phyloP scores from a whole-genome alignment of 2,888 invertebrate species.

The Calameuta filiformis region DNA sequence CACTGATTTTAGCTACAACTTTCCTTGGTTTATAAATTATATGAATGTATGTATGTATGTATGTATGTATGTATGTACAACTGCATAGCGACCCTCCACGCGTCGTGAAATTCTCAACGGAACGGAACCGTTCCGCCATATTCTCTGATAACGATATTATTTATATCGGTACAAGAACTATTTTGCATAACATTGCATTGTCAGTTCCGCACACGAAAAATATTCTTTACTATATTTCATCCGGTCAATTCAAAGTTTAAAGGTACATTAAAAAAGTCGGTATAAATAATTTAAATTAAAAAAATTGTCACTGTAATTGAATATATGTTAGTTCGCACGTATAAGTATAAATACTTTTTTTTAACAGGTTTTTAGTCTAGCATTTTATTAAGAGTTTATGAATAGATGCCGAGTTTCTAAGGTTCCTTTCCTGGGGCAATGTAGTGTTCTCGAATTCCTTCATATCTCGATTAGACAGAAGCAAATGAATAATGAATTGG shows the following conservation, averaged over 20 bases:
- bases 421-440: background rate
- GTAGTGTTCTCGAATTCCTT: background rate
- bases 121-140: background rate
- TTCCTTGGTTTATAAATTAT: background rate
- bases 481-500: constrained; percentile 9
- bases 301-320: background rate
- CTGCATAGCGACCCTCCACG: background rate
- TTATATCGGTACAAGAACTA: background rate
- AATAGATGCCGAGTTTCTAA: background rate
- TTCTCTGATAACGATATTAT: background rate
- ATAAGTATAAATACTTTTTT: background rate
- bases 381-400: background rate
- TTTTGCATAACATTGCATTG: background rate
- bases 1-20: background rate
- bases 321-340: background rate
- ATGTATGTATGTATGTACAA: too few relatives aligned
- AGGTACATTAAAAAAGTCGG: background rate
- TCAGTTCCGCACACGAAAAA: background rate
- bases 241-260: background rate
- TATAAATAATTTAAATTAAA: background rate
- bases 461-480: background rate
- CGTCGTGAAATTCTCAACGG: background rate
- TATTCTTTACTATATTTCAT: background rate
- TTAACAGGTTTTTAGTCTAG: background rate
- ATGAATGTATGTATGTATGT: background rate